Conservation (phyloP, 2,797 vertebrate genomes). For the Hippopotamyrus pictus region DNA sequence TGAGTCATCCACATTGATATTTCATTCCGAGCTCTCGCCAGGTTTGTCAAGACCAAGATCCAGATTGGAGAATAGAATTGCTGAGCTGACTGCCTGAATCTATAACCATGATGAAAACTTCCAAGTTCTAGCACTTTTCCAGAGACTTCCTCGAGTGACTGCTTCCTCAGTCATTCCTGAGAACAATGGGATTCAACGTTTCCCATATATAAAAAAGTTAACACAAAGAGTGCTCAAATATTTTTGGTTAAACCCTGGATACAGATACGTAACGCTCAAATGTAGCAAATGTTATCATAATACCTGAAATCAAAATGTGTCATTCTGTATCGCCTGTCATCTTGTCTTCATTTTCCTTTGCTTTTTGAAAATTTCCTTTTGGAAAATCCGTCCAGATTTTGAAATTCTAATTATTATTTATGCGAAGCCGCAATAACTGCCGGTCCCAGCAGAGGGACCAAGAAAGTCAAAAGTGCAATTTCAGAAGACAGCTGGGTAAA, state of each 20-base stretch:
- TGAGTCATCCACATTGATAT: conserved; percentile 72
- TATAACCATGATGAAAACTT: background rate
- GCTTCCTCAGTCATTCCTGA: background rate
- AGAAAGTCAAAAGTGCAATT: conserved; percentile 58
- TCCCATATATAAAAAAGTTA: background rate
- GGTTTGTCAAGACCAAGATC: conserved; percentile 35
- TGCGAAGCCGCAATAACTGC: conserved; percentile 62
- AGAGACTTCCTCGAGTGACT: background rate
- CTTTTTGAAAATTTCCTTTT: background rate
- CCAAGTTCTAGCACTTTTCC: background rate
- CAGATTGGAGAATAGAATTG: conserved; percentile 25
- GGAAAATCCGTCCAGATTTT: background rate
- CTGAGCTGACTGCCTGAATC: background rate
- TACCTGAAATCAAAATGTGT: background rate
- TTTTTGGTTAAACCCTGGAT: background rate
- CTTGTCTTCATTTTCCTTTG: background rate
- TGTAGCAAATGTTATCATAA: background rate
- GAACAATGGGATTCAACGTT: background rate
- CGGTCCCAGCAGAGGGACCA: conserved; percentile 75
- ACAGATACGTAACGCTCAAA: background rate
- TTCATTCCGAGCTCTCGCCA: conserved; percentile 53
- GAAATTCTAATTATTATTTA: background rate
- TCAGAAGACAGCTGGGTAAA: background rate
- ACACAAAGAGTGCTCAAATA: background rate
- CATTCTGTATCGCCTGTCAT: background rate